Percentiles rank a stretch among this genome's conserved stretches.
Evolutionary conservation across 2,888 invertebrate genomes (phyloP).

Genomic region (Aethes cnicana): DNA sequence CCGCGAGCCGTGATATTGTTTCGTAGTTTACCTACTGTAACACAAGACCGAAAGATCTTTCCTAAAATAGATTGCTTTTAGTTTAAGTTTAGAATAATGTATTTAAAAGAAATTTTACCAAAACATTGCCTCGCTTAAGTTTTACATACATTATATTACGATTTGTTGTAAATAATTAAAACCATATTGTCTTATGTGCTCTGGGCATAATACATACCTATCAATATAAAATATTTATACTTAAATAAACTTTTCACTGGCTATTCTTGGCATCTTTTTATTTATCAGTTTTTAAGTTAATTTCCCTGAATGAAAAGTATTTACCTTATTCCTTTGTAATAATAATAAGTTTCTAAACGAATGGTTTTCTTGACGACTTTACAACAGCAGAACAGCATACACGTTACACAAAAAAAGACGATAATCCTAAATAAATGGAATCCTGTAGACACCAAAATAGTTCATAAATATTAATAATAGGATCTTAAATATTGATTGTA

Average conservation of each 20-base stretch:
- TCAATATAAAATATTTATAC: constrained; percentile 45
- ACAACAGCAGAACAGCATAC: too few relatives aligned
- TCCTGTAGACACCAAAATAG: too few relatives aligned
- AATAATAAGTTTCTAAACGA: too few relatives aligned
- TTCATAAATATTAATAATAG: too few relatives aligned
- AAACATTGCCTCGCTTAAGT: constrained; percentile 80
- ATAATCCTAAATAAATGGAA: too few relatives aligned
- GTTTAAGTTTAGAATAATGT: constrained; percentile 59
- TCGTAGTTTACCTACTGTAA: too few relatives aligned
- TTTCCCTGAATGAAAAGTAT: not conserved
- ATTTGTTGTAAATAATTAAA: constrained; percentile 67
- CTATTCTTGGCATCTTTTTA: constrained; percentile 46
- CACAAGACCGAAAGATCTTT: constrained; percentile 8
- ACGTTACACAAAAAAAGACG: too few relatives aligned
- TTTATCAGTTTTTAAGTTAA: not conserved
- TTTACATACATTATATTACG: constrained; percentile 50
- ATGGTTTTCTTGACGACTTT: too few relatives aligned
- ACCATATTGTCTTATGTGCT: constrained; percentile 67
- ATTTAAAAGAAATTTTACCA: constrained; percentile 77
- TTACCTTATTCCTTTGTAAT: too few relatives aligned
- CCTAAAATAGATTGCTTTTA: constrained; percentile 41
- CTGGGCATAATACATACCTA: constrained; percentile 66
- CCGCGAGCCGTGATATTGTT: too few relatives aligned
- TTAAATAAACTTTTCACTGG: constrained; percentile 74
- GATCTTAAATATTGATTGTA: too few relatives aligned